Conservation (phyloP, 1,140 invertebrate genomes). For the Temnothorax curvispinosus region DNA sequence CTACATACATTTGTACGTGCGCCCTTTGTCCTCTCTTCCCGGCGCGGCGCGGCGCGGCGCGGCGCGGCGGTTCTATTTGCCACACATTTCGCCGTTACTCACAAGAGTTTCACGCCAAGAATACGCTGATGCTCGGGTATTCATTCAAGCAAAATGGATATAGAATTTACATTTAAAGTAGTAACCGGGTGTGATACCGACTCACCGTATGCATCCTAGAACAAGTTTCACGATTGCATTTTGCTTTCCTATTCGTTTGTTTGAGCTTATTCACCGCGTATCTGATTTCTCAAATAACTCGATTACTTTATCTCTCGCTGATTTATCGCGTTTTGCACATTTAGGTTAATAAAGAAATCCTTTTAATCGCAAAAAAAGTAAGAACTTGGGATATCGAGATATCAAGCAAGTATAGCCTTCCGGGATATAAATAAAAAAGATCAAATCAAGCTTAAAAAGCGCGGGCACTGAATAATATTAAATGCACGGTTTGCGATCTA, state of each 20-base stretch:
- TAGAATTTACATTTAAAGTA: constrained; percentile 61
- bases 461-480: constrained; percentile 8
- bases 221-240: constrained; percentile 21
- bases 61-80: constrained; percentile 27
- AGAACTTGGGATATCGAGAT: neutral
- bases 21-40: constrained; percentile 41
- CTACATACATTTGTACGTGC: constrained; percentile 41
- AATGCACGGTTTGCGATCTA: neutral
- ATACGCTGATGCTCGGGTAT: constrained; percentile 17
- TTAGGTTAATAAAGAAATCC: neutral
- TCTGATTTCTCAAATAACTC: neutral
- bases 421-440: neutral
- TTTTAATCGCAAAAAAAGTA: neutral
- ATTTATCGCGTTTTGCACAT: neutral
- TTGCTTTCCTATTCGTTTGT: constrained; percentile 16
- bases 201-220: neutral
- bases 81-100: constrained; percentile 43
- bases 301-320: neutral
- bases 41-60: too few species aligned
- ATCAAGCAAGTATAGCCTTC: neutral
- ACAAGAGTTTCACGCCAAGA: constrained; percentile 41
- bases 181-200: constrained; percentile 24
- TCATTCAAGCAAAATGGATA: constrained; percentile 50
- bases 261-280: neutral
- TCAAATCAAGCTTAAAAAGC: neutral